These are phyloP conservation scores for Apteryx mantelli DNA, from an alignment of 2,113 vertebrate genomes.

Conservation along the genomic window DNA sequence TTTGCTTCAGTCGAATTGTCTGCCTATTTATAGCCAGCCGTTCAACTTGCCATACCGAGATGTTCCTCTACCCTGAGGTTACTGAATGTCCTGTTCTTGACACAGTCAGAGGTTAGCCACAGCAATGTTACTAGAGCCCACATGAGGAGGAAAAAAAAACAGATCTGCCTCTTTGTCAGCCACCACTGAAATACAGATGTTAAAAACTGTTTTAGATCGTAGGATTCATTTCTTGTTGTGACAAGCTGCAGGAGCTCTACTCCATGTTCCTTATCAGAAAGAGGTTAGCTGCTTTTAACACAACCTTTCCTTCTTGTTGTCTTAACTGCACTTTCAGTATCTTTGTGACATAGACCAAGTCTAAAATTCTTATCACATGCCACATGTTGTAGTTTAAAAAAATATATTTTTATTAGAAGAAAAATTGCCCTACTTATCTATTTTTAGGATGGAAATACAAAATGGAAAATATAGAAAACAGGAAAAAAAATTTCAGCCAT, in stretches of 20 bases:
- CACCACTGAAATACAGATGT: background rate
- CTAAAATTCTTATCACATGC: background rate
- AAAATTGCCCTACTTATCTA: background rate
- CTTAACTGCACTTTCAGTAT: background rate
- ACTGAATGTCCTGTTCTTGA: slow-evolving; percentile 9
- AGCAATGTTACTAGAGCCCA: background rate
- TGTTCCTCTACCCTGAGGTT: background rate
- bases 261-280: background rate
- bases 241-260: background rate
- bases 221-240: background rate
- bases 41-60: background rate
- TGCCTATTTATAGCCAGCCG: background rate
- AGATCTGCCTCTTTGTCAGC: slow-evolving; percentile 28
- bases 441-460: background rate
- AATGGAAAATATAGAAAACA: background rate
- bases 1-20: background rate
- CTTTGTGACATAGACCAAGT: background rate
- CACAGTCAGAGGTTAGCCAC: slow-evolving; percentile 14
- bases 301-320: background rate
- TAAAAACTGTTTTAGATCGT: slow-evolving; percentile 12
- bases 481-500: background rate
- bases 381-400: background rate
- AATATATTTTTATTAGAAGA: background rate
- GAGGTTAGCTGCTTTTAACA: background rate
- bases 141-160: background rate